Conservation (phyloP, 2,888 invertebrate genomes). For the Ctena decussata region DNA sequence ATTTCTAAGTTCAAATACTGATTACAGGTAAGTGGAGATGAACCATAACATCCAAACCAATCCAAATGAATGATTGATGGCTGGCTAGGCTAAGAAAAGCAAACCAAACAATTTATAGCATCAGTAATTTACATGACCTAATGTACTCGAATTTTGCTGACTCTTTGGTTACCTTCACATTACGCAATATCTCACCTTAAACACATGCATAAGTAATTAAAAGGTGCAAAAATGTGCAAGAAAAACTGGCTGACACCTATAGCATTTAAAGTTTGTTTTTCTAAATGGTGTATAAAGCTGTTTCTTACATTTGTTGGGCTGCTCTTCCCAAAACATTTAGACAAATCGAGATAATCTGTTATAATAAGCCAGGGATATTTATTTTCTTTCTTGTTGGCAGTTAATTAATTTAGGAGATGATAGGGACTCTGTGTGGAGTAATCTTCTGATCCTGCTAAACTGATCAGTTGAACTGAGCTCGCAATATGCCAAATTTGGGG, state of each 20-base stretch:
- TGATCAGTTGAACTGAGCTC: too few relatives aligned
- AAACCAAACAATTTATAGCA: too few relatives aligned
- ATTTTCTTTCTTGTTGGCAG: constrained; percentile 25
- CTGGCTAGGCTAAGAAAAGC: too few relatives aligned
- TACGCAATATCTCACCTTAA: background rate
- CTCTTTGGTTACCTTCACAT: too few relatives aligned
- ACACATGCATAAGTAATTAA: background rate
- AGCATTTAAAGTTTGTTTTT: constrained; percentile 10
- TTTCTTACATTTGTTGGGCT: background rate
- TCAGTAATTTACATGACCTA: too few relatives aligned
- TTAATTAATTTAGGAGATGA: constrained; percentile 51
- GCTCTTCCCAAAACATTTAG: constrained; percentile 9
- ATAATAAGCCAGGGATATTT: constrained; percentile 4
- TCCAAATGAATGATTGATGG: too few relatives aligned
- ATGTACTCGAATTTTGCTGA: too few relatives aligned
- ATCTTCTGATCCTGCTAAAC: background rate
- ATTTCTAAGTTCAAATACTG: too few relatives aligned
- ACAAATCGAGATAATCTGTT: background rate
- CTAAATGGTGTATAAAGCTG: background rate
- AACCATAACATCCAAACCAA: too few relatives aligned
- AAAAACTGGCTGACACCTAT: background rate
- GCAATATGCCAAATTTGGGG: too few relatives aligned
- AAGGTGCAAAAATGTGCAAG: background rate
- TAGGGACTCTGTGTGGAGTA: constrained; percentile 5
- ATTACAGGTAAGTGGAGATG: too few relatives aligned